Evolutionary conservation across 2,888 invertebrate species (phyloP).

Genomic region (Cremastinae sp.): DNA sequence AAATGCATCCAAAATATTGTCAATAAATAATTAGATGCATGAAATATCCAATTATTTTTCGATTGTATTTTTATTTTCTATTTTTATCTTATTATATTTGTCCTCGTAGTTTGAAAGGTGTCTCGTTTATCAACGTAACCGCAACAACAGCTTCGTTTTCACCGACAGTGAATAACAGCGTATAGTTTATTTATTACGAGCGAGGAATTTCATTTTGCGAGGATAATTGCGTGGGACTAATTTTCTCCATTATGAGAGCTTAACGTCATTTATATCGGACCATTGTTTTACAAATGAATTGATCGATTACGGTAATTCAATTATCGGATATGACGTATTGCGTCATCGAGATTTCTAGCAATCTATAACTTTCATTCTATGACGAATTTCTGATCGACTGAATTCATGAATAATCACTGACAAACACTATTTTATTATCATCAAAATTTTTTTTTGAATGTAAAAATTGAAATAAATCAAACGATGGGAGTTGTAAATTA

Average conservation of each 20-base stretch:
- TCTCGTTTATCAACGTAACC: slow-evolving; percentile 44
- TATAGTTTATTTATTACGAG: slow-evolving; percentile 31
- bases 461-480: too few species aligned
- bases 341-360: background rate
- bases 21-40: too few species aligned
- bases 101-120: slow-evolving; percentile 51
- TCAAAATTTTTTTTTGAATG: too few species aligned
- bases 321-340: background rate
- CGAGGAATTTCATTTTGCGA: slow-evolving; percentile 41
- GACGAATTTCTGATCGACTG: too few species aligned
- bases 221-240: slow-evolving; percentile 58
- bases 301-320: slow-evolving; percentile 15
- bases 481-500: too few species aligned
- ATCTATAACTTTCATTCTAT: background rate
- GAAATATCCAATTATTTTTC: too few species aligned
- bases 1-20: too few species aligned
- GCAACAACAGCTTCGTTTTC: slow-evolving; percentile 35
- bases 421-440: too few species aligned
- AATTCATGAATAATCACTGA: too few species aligned
- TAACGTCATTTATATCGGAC: slow-evolving; percentile 36
- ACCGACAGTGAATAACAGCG: slow-evolving; percentile 32
- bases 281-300: slow-evolving; percentile 13
- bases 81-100: slow-evolving; percentile 43
- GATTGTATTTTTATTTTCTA: background rate
- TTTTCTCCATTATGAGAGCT: slow-evolving; percentile 54